These are phyloP conservation scores for Hypanus sabinus DNA, from an alignment of 2,113 vertebrate species.

Conservation along the genomic window DNA sequence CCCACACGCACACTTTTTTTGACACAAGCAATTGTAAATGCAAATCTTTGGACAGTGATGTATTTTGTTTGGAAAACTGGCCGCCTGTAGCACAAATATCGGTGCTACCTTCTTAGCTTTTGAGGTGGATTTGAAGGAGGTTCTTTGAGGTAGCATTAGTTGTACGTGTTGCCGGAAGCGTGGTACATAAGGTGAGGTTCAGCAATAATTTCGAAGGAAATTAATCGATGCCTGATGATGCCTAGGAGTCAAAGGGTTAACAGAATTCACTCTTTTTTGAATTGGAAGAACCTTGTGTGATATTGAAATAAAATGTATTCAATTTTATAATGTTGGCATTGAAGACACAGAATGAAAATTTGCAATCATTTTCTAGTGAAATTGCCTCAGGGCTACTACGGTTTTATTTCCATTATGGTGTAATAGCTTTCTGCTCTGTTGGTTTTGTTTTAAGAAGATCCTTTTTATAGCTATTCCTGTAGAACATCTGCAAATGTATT, in stretches of 20 bases:
- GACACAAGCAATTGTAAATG: neutral
- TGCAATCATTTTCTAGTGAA: constrained; percentile 3
- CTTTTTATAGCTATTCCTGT: constrained; percentile 56
- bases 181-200: neutral
- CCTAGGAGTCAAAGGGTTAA: neutral
- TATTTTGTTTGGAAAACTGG: neutral
- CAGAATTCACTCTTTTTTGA: neutral
- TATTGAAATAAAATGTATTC: constrained; percentile 26
- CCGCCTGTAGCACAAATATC: neutral
- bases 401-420: constrained; percentile 40
- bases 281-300: neutral
- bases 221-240: neutral
- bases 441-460: constrained; percentile 52
- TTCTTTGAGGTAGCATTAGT: neutral
- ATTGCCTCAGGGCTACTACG: constrained; percentile 30
- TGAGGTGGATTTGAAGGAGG: neutral
- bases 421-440: constrained; percentile 53
- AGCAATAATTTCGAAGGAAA: neutral
- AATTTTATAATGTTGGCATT: neutral
- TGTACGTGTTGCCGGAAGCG: neutral
- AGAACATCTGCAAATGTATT: constrained; percentile 60
- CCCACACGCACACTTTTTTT: neutral
- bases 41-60: neutral
- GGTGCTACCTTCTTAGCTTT: neutral
- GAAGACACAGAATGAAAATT: constrained; percentile 16